Evolutionary conservation across 2,797 vertebrate genomes (phyloP).

Genomic region (Poecilia picta): DNA sequence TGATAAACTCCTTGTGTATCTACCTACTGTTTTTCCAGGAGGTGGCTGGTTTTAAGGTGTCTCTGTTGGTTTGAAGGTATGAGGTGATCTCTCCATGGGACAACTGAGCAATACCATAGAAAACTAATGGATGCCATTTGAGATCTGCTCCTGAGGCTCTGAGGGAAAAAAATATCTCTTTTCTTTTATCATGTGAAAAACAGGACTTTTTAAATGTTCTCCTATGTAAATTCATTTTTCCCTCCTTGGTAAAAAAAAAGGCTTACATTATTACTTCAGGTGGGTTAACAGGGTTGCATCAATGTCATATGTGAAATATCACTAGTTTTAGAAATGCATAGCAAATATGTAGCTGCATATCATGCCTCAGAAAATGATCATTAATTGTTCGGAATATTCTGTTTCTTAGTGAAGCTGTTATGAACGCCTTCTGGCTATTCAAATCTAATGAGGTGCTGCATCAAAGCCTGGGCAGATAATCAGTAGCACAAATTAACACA

Average conservation of each 20-base stretch:
- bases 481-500: slow-evolving; percentile 74
- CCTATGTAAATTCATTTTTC: slow-evolving; percentile 17
- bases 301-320: slow-evolving; percentile 12
- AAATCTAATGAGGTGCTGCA: slow-evolving; percentile 77
- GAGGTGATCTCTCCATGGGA: slow-evolving; percentile 50
- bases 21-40: slow-evolving; percentile 12
- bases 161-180: slow-evolving; percentile 43
- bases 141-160: slow-evolving; percentile 53
- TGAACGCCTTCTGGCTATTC: slow-evolving; percentile 65
- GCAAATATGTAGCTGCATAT: slow-evolving; percentile 53
- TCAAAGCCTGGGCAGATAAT: slow-evolving; percentile 72
- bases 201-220: slow-evolving; percentile 30
- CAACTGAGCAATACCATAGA: slow-evolving; percentile 41
- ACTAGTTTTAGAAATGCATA: slow-evolving; percentile 58
- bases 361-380: slow-evolving; percentile 53
- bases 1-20: background rate
- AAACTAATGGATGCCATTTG: slow-evolving; percentile 66
- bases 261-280: slow-evolving; percentile 15
- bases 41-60: slow-evolving; percentile 32
- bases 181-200: slow-evolving; percentile 47
- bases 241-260: slow-evolving; percentile 22
- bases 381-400: slow-evolving; percentile 66
- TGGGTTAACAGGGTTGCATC: background rate
- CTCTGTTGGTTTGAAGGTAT: slow-evolving; percentile 43
- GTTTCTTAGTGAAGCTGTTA: slow-evolving; percentile 55